Percentiles rank a stretch among this genome's conserved stretches.
Conservation (phyloP, 2,888 invertebrate species). For the Ceriagrion tenellum region DNA sequence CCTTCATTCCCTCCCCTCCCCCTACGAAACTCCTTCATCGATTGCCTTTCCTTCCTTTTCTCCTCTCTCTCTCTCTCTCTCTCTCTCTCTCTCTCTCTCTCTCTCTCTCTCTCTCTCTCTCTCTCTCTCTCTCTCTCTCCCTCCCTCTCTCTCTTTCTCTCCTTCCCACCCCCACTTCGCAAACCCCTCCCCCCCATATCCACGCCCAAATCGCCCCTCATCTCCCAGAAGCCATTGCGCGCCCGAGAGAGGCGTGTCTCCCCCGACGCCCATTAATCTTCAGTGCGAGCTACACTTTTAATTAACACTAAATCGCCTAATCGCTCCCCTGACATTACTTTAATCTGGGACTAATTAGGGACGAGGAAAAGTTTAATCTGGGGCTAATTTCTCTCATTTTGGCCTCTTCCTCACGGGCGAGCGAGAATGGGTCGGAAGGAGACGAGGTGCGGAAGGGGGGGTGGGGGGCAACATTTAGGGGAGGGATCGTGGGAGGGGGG, state of each 20-base stretch:
- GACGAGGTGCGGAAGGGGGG: not conserved
- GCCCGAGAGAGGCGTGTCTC: conserved; percentile 62
- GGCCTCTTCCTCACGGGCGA: conserved; percentile 1
- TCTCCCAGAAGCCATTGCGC: conserved; percentile 2
- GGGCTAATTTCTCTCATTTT: conserved; percentile 68
- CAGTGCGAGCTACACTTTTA: conserved; percentile 74
- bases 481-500: not conserved
- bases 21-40: not conserved
- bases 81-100: not conserved
- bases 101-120: not conserved
- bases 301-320: conserved; percentile 74
- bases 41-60: not conserved
- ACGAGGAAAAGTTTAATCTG: conserved; percentile 68
- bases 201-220: not conserved
- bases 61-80: not conserved
- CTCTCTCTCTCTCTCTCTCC: not conserved
- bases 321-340: conserved; percentile 75
- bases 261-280: conserved; percentile 74
- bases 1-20: not conserved
- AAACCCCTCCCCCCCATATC: not conserved
- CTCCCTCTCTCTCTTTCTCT: not conserved
- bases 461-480: not conserved
- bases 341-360: conserved; percentile 74
- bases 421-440: not conserved
- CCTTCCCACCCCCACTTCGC: too few species aligned